Evolutionary conservation across 2,888 invertebrate species (phyloP).

Genomic region (Aethes cnicana): DNA sequence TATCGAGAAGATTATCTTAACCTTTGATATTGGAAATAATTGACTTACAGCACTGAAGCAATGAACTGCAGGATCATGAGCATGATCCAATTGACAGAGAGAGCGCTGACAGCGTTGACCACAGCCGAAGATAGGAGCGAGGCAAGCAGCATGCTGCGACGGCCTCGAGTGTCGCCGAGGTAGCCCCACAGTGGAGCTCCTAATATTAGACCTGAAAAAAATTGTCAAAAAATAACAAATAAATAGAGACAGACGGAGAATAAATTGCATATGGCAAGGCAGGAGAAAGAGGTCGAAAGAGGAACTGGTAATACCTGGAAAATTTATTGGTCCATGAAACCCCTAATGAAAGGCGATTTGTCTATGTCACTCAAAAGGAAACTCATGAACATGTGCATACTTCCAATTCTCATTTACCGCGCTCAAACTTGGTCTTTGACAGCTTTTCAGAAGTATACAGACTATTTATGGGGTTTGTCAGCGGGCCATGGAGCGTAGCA

Average conservation of each 20-base stretch:
- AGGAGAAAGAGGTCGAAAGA: neutral
- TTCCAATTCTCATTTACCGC: too few species aligned
- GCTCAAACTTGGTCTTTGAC: too few species aligned
- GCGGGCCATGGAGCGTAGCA: too few species aligned
- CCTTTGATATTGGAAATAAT: too few species aligned
- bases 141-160: slow-evolving; percentile 54
- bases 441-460: too few species aligned
- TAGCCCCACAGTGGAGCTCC: slow-evolving; percentile 65
- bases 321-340: too few species aligned
- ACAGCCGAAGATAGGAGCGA: slow-evolving; percentile 48
- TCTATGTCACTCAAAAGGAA: too few species aligned
- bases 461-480: too few species aligned
- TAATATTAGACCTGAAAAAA: slow-evolving; percentile 49
- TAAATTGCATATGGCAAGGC: neutral
- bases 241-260: neutral
- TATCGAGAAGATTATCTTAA: too few species aligned
- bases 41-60: slow-evolving; percentile 62
- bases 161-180: slow-evolving; percentile 61
- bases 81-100: slow-evolving; percentile 72
- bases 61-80: slow-evolving; percentile 58
- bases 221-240: slow-evolving; percentile 3
- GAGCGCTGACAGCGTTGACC: slow-evolving; percentile 57
- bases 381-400: too few species aligned
- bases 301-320: too few species aligned
- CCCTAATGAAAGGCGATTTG: too few species aligned